These are phyloP conservation scores for Chrysodeixis includens DNA, from an alignment of 2,888 invertebrate species.

Conservation along the genomic window DNA sequence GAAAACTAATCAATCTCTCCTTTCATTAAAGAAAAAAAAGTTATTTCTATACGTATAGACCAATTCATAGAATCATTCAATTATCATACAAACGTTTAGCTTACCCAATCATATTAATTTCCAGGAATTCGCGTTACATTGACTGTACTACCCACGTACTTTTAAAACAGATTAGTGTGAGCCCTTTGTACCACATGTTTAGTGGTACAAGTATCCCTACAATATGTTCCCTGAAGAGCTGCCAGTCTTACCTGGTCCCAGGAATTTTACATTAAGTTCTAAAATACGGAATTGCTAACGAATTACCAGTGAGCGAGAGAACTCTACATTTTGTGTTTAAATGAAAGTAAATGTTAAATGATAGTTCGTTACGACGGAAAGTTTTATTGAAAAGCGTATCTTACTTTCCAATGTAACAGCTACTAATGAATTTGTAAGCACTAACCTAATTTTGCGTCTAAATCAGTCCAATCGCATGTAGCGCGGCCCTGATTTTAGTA, in stretches of 20 bases:
- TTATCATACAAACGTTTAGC: background rate
- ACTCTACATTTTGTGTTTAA: background rate
- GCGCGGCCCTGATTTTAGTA: background rate
- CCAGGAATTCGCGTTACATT: background rate
- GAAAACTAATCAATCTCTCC: too few species aligned
- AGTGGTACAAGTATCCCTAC: background rate
- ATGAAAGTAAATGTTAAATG: background rate
- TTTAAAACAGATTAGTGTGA: conserved; percentile 2
- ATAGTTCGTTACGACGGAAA: too few species aligned
- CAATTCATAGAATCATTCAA: background rate
- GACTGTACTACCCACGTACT: background rate
- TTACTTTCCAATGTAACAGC: background rate
- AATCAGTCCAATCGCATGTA: background rate
- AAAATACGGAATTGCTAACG: background rate
- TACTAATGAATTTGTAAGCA: background rate
- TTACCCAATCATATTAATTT: background rate
- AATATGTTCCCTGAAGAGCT: background rate
- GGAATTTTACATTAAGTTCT: background rate
- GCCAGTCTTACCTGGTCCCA: background rate
- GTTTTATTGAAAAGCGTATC: background rate
- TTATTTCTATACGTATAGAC: background rate
- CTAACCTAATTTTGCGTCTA: background rate
- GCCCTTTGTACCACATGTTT: background rate
- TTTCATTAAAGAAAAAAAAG: background rate
- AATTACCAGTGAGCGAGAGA: background rate